Evolutionary conservation across 1,140 invertebrate species (phyloP).

Genomic region (Meloidogyne exigua): DNA sequence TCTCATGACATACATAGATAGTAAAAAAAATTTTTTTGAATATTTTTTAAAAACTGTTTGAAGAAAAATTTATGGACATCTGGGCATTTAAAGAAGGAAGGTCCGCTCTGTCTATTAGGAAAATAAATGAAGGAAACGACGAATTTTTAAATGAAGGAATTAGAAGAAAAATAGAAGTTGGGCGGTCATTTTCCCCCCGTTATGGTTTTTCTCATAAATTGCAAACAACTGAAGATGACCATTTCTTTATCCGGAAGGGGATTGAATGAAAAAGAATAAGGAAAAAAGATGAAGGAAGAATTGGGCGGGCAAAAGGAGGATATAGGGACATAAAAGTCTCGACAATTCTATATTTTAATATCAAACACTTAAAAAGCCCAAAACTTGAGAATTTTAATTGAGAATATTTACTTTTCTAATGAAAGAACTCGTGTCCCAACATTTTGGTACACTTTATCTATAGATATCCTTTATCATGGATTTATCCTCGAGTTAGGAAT

Average conservation of each 20-base stretch:
- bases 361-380: too few relatives aligned
- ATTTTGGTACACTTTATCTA: too few relatives aligned
- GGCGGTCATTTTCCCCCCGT: conserved; percentile 3
- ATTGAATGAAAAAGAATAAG: not conserved
- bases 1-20: too few relatives aligned
- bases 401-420: not conserved
- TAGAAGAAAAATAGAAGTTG: not conserved
- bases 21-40: too few relatives aligned
- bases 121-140: not conserved
- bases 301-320: not conserved
- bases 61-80: conserved; percentile 5
- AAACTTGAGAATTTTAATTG: too few relatives aligned
- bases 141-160: conserved; percentile 3
- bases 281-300: not conserved
- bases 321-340: not conserved
- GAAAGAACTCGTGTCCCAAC: too few relatives aligned
- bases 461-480: too few relatives aligned
- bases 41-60: too few relatives aligned
- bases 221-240: not conserved
- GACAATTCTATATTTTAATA: not conserved
- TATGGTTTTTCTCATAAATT: not conserved
- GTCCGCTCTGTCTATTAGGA: not conserved
- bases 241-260: not conserved
- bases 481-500: too few relatives aligned
- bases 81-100: not conserved